Conservation (phyloP, 2,888 invertebrate species). For the Limnephilus auricula region DNA sequence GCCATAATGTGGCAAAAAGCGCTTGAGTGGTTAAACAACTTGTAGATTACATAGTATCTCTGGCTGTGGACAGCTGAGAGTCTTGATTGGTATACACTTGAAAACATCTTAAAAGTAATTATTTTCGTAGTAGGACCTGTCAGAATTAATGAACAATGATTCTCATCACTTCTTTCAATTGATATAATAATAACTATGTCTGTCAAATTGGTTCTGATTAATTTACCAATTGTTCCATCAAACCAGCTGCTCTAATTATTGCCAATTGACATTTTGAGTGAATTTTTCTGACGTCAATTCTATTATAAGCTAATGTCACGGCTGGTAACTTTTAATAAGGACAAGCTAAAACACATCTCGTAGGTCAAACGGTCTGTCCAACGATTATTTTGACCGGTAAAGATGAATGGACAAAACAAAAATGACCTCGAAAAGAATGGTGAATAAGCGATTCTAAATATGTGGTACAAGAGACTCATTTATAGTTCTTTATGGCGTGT, state of each 20-base stretch:
- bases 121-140: no score
- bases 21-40: no score
- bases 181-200: neutral
- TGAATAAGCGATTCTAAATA: neutral
- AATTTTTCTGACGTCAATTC: neutral
- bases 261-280: constrained; percentile 7
- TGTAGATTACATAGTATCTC: no score
- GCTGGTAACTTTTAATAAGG: neutral
- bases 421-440: neutral
- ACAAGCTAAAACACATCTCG: neutral
- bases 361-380: neutral
- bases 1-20: no score
- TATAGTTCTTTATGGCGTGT: neutral
- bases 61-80: no score
- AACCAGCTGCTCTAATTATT: neutral
- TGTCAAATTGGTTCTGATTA: constrained; percentile 6
- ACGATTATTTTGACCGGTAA: neutral
- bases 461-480: neutral
- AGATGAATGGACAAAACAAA: neutral
- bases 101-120: no score
- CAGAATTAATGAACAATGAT: neutral
- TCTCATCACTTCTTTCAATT: neutral
- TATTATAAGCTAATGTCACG: neutral
- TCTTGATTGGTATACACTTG: no score
- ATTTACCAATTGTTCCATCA: constrained; percentile 2